Percentiles rank a stretch among this genome's conserved stretches.
phyloP scores from a whole-genome alignment of 2,797 vertebrate species.

The Manis crassicaudata region DNA sequence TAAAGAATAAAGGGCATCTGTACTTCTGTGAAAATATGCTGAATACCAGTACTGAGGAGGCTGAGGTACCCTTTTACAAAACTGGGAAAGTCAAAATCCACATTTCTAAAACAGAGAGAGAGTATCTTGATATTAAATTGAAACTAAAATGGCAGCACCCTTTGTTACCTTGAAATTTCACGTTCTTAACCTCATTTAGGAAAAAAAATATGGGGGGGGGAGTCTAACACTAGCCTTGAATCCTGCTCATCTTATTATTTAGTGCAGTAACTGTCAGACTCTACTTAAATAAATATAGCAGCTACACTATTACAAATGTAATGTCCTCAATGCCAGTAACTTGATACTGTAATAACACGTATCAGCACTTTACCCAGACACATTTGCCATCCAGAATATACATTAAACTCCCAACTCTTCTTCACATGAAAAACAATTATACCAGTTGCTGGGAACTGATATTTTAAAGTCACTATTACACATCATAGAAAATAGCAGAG shows the following conservation, averaged over 20 bases:
- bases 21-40: constrained; percentile 84
- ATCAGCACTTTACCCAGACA: constrained; percentile 83
- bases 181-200: constrained; percentile 78
- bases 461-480: constrained; percentile 65
- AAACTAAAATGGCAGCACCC: constrained; percentile 85
- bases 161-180: constrained; percentile 84
- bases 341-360: constrained; percentile 78
- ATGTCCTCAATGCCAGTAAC: constrained; percentile 85
- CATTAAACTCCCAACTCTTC: constrained; percentile 82
- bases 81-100: constrained; percentile 83
- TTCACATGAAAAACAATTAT: constrained; percentile 83
- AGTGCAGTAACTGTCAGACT: constrained; percentile 86
- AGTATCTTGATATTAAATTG: constrained; percentile 84
- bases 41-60: constrained; percentile 83
- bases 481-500: constrained; percentile 66
- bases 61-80: constrained; percentile 82
- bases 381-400: constrained; percentile 82
- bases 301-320: constrained; percentile 84
- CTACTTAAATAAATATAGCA: constrained; percentile 90
- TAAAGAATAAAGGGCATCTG: constrained; percentile 85
- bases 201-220: not conserved
- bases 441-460: constrained; percentile 38
- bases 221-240: constrained; percentile 79
- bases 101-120: constrained; percentile 84
- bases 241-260: constrained; percentile 82